Conservation (phyloP, 1,140 invertebrate species). For the Drosophila aff. region DNA sequence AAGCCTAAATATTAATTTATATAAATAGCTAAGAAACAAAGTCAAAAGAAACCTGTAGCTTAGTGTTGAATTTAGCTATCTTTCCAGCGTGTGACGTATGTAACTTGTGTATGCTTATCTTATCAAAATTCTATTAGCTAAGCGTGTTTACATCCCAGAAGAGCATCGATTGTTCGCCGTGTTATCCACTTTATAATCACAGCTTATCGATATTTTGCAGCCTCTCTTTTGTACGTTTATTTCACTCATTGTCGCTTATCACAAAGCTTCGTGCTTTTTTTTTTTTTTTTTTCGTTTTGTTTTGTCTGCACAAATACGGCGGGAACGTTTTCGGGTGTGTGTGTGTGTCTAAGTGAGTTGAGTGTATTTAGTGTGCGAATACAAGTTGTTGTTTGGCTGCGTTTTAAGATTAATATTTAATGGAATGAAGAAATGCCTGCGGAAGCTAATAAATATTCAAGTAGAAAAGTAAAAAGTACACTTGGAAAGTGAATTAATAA, state of each 20-base stretch:
- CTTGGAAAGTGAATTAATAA: constrained; percentile 37
- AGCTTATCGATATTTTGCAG: constrained; percentile 2
- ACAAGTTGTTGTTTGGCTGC: constrained; percentile 26
- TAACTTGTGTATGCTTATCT: neutral
- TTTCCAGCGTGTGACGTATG: no score
- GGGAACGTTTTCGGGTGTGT: neutral
- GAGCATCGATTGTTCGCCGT: neutral
- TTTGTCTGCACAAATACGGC: neutral
- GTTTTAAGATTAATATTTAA: constrained; percentile 9
- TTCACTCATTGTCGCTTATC: constrained; percentile 22
- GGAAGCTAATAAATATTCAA: constrained; percentile 11
- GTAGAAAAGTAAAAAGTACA: constrained; percentile 18
- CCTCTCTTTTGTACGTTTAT: neutral
- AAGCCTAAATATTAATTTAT: no score
- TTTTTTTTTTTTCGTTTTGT: constrained; percentile 13
- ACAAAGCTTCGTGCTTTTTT: constrained; percentile 2
- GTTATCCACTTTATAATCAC: neutral
- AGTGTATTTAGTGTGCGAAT: constrained; percentile 38
- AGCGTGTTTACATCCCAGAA: neutral
- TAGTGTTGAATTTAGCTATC: no score
- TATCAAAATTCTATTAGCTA: neutral
- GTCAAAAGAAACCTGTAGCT: neutral
- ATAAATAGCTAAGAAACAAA: neutral
- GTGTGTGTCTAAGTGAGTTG: neutral
- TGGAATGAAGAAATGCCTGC: constrained; percentile 8